Evolutionary conservation across 2,113 vertebrate genomes (phyloP).

Genomic region (Serinus canaria): DNA sequence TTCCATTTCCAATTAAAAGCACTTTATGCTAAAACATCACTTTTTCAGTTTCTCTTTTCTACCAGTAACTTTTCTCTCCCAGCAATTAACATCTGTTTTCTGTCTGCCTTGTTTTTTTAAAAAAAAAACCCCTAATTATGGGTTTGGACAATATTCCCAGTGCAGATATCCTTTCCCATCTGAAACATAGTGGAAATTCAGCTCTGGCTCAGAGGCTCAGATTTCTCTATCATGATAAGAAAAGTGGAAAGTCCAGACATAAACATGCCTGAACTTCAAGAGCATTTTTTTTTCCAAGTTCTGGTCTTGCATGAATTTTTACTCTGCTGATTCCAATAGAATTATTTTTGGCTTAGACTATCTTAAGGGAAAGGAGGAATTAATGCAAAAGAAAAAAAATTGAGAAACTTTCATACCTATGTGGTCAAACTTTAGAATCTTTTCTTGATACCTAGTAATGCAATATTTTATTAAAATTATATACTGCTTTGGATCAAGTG

Average conservation of each 20-base stretch:
- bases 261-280: neutral
- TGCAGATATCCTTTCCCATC: neutral
- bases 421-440: neutral
- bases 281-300: neutral
- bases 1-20: neutral
- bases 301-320: neutral
- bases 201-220: neutral
- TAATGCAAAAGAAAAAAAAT: neutral
- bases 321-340: neutral
- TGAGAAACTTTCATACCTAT: neutral
- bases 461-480: neutral
- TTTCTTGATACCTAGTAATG: neutral
- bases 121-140: neutral
- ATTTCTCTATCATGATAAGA: neutral
- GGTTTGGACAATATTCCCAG: neutral
- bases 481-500: neutral
- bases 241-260: neutral
- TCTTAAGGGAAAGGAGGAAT: neutral
- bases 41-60: neutral
- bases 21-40: neutral
- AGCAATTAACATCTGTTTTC: slow-evolving; percentile 33
- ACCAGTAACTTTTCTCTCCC: neutral
- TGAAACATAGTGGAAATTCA: neutral
- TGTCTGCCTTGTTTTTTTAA: neutral
- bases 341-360: neutral